Evolutionary conservation across 2,888 invertebrate species (phyloP).

Genomic region (Lochmaea crataegi): DNA sequence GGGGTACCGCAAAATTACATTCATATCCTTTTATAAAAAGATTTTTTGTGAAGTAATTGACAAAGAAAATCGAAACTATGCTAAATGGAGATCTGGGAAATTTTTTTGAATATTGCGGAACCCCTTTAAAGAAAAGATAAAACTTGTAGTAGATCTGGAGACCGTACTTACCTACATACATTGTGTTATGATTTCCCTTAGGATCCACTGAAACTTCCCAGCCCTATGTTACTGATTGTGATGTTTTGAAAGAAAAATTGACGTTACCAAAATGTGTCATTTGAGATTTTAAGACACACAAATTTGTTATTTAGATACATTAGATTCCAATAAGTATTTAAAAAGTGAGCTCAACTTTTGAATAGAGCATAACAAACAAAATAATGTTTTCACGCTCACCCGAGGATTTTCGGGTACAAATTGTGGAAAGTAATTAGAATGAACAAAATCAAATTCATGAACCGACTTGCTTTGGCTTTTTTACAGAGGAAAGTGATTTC

Average conservation of each 20-base stretch:
- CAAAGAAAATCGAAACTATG: too few species aligned
- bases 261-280: conserved; percentile 19
- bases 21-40: neutral
- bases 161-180: conserved; percentile 35
- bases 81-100: neutral
- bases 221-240: conserved; percentile 18
- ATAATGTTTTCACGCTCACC: too few species aligned
- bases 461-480: too few species aligned
- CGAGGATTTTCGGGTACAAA: too few species aligned
- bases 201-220: conserved; percentile 33
- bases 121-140: conserved; percentile 14
- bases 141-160: conserved; percentile 22
- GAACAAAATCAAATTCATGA: too few species aligned
- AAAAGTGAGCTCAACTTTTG: too few species aligned
- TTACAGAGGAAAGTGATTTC: too few species aligned
- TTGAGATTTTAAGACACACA: neutral
- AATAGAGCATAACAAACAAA: too few species aligned
- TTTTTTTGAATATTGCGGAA: neutral
- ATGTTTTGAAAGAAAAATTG: conserved; percentile 20
- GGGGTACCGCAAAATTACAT: conserved; percentile 19
- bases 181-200: conserved; percentile 40
- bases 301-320: neutral
- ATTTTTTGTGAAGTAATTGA: too few species aligned
- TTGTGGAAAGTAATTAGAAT: too few species aligned
- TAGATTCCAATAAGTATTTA: too few species aligned